These are phyloP conservation scores for Macrostomum cliftonense DNA, from an alignment of 2,888 invertebrate genomes.

Conservation along the genomic window DNA sequence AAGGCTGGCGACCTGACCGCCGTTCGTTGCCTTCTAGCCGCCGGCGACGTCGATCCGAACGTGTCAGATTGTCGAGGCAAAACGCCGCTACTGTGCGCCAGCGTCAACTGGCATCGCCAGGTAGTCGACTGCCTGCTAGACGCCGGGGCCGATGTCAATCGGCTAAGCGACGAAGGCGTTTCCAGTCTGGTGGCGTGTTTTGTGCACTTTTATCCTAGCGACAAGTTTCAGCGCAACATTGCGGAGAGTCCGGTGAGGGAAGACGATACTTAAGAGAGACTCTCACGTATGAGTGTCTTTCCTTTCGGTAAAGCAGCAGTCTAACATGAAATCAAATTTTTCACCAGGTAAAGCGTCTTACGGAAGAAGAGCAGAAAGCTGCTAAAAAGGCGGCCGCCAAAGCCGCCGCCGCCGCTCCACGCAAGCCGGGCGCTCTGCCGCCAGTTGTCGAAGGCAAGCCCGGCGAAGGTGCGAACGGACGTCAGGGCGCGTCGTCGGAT, in stretches of 20 bases:
- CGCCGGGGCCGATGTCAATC: conserved; percentile 34
- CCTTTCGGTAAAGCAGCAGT: too few relatives aligned
- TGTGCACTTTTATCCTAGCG: conserved; percentile 30
- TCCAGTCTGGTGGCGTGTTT: conserved; percentile 32
- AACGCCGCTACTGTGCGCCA: conserved; percentile 19
- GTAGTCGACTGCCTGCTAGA: conserved; percentile 32
- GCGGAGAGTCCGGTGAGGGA: conserved; percentile 16
- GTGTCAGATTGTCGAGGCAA: conserved; percentile 29
- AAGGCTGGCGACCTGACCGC: conserved; percentile 19
- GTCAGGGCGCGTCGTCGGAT: too few relatives aligned
- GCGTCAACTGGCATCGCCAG: conserved; percentile 25
- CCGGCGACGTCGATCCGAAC: conserved; percentile 25
- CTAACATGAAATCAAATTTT: too few relatives aligned
- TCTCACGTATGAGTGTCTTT: too few relatives aligned
- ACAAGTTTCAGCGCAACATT: conserved; percentile 26
- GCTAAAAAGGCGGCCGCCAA: too few relatives aligned
- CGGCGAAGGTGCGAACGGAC: too few relatives aligned
- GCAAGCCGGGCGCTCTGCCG: too few relatives aligned
- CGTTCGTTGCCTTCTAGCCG: conserved; percentile 23
- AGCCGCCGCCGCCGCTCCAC: too few relatives aligned
- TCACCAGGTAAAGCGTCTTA: too few relatives aligned
- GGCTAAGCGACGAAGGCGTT: conserved; percentile 31
- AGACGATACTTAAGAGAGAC: too few relatives aligned
- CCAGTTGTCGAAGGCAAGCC: too few relatives aligned
- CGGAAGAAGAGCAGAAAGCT: too few relatives aligned